phyloP scores from a whole-genome alignment of 2,797 vertebrate genomes.

The Ptychobarbus kaznakovi region DNA sequence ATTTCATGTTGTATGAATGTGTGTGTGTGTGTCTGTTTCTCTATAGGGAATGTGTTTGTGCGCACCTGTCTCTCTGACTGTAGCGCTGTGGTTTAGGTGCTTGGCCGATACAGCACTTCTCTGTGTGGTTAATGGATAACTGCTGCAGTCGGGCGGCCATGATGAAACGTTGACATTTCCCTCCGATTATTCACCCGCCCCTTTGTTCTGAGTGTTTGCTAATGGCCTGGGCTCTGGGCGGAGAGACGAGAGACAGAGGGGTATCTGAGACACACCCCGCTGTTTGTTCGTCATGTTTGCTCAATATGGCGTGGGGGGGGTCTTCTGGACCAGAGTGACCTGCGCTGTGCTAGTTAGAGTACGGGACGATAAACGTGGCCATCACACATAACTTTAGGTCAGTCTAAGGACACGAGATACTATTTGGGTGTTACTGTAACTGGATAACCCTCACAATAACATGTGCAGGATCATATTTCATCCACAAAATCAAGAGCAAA shows the following conservation, averaged over 20 bases:
- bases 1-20: background rate
- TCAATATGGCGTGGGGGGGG: constrained; percentile 61
- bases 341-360: background rate
- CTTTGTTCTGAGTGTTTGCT: constrained; percentile 84
- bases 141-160: constrained; percentile 62
- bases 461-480: background rate
- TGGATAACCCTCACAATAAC: background rate
- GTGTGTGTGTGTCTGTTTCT: background rate
- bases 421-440: background rate
- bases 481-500: background rate
- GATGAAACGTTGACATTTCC: constrained; percentile 81
- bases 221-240: constrained; percentile 70
- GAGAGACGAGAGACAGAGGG: constrained; percentile 61
- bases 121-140: constrained; percentile 79
- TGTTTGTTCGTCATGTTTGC: constrained; percentile 65
- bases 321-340: constrained; percentile 26
- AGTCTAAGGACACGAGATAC: background rate
- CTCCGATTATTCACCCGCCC: constrained; percentile 80
- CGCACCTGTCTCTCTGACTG: constrained; percentile 65
- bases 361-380: background rate
- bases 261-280: constrained; percentile 52
- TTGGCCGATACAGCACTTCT: constrained; percentile 60
- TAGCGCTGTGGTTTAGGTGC: constrained; percentile 41
- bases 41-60: constrained; percentile 19
- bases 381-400: background rate